Percentiles rank a stretch among this genome's conserved stretches.
Evolutionary conservation across 2,113 vertebrate species (phyloP).

Genomic region (Syngnathus typhle): DNA sequence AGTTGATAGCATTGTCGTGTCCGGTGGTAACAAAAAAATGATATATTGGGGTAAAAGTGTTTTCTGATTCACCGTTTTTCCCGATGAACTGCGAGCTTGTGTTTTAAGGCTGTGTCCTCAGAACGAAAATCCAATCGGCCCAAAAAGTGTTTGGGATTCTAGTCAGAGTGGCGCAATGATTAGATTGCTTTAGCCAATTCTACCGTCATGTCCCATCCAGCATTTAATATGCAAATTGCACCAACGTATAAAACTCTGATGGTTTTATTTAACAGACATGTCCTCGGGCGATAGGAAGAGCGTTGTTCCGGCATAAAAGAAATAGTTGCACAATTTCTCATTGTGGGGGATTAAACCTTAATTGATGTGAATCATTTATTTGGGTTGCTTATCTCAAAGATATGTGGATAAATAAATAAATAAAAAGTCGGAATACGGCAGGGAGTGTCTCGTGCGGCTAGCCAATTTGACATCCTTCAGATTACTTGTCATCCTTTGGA

Average conservation of each 20-base stretch:
- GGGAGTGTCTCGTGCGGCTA: slow-evolving; percentile 27
- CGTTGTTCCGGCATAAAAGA: slow-evolving; percentile 85
- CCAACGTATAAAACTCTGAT: slow-evolving; percentile 87
- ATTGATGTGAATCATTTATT: slow-evolving; percentile 77
- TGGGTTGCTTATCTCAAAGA: slow-evolving; percentile 71
- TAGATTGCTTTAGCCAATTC: slow-evolving; percentile 67
- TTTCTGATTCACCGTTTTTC: not conserved
- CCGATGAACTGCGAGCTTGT: not conserved
- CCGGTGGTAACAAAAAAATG: no score
- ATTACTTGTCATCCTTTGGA: slow-evolving; percentile 57
- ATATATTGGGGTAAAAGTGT: not conserved
- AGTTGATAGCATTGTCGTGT: no score
- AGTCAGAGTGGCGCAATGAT: slow-evolving; percentile 72
- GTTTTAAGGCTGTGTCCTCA: not conserved
- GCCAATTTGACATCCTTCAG: slow-evolving; percentile 53
- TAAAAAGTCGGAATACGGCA: slow-evolving; percentile 61
- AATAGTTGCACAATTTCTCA: slow-evolving; percentile 87
- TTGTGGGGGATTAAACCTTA: slow-evolving; percentile 88
- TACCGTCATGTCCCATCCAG: slow-evolving; percentile 67
- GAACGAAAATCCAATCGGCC: slow-evolving; percentile 17
- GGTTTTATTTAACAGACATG: slow-evolving; percentile 93
- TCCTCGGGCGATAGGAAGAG: slow-evolving; percentile 83
- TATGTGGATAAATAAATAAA: slow-evolving; percentile 67
- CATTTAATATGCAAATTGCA: slow-evolving; percentile 90
- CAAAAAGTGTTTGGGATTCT: slow-evolving; percentile 64